Evolutionary conservation across 92 coral and sea anemone genomes (phyloP).

Genomic region (Isaurus tuberculatus): DNA sequence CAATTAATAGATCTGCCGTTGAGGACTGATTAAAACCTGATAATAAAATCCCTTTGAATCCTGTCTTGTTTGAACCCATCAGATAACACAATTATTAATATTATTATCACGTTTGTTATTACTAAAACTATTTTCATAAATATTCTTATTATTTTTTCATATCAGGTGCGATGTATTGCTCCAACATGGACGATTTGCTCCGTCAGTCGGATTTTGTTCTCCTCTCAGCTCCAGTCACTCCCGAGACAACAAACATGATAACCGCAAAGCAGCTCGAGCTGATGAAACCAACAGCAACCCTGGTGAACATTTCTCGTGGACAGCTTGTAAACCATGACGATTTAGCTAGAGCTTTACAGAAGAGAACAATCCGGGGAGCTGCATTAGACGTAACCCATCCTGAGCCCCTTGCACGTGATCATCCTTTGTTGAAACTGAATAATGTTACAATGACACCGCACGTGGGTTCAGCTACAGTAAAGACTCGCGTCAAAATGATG

Average conservation of each 20-base stretch:
- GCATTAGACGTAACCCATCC: conserved; percentile 78
- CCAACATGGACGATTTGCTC: conserved; percentile 62
- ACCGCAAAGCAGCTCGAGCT: conserved; percentile 62
- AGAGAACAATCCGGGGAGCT: conserved; percentile 75
- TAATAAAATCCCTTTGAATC: too few species aligned
- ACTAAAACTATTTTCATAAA: too few species aligned
- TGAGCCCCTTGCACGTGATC: conserved; percentile 86
- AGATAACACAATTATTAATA: too few species aligned
- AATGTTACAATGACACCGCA: conserved; percentile 81
- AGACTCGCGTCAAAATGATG: conserved; percentile 68
- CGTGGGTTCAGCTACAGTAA: conserved; percentile 65
- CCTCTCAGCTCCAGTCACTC: conserved; percentile 64
- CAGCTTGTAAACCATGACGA: conserved; percentile 77
- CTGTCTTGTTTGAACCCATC: too few species aligned
- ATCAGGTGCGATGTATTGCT: conserved; percentile 73
- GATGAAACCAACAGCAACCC: conserved; percentile 81
- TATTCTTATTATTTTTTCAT: background rate
- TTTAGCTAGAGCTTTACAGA: conserved; percentile 72
- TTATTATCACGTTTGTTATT: too few species aligned
- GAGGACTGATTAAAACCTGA: too few species aligned
- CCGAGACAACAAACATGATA: conserved; percentile 74
- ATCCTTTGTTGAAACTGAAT: conserved; percentile 68
- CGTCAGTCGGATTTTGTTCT: conserved; percentile 82
- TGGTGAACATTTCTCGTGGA: conserved; percentile 84
- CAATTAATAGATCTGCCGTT: too few species aligned